Evolutionary conservation across 2,888 invertebrate species (phyloP), one percentile per base, ranked within the genome.

Genomic region (Himalopsyche kuldschensis): DNA sequence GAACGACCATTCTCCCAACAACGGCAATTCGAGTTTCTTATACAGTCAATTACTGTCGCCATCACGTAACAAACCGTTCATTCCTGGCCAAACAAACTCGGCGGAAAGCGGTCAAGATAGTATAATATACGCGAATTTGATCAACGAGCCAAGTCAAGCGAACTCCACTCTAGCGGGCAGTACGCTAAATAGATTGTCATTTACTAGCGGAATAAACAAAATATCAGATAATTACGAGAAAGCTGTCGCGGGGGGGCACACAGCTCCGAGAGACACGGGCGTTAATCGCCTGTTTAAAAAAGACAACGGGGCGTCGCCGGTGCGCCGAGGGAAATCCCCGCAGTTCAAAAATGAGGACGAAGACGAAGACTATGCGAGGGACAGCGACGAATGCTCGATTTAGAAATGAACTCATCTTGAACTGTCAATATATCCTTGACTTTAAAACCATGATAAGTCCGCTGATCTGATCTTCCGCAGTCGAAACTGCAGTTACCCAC

Each of bases 341-440:
- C 69, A 79, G 30, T 89, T 89, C 24, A 85, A 83, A 27, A 87
- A 88, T 32, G 90, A 90, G 48, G 91, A 91, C 15, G 92, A 92
- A 4, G 92, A 92, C 84, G 92, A 91, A 1, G 92, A 92, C 86
- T 92, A 92, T 88, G 92, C 92, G 63, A 89, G 91, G 20, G 93
- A 93, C 88, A 93, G 93, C 87, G 93, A 94, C 88, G 94, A 94
- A 88, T 93, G 93, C 89, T 94, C 93, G 89, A 93, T 94, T 90
- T 94, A 90, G 84, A 82, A 69, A 27, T 79, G 11, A 41, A 79
- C 30, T 46, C 4, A 41, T 27, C 30, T 69, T 11, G 15, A 6
- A 32, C 1, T 3, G n/a, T 75, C 15, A 17, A 76, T 32, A 35
- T 76, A 69, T 41, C 41, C 15, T 20, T 63, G 63, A 63, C 24